Conservation (phyloP, 2,113 vertebrate species). For the Chaenogobius annularis region DNA sequence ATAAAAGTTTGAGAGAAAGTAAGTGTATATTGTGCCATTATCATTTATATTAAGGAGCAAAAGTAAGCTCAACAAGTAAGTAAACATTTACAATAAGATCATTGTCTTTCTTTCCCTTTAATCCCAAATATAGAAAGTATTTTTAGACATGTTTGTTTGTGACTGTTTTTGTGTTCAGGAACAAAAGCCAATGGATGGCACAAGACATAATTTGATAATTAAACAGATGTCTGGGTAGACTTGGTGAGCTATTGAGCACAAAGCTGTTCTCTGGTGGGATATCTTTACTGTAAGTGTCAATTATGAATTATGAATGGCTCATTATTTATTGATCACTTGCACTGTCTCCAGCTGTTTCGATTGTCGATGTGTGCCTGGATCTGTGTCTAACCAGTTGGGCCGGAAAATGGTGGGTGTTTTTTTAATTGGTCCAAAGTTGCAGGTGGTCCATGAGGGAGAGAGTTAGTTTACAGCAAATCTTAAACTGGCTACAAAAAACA, state of each 20-base stretch:
- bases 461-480: conserved; percentile 13
- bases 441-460: conserved; percentile 41
- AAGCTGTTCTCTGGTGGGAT: conserved; percentile 36
- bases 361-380: conserved; percentile 22
- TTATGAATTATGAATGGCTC: conserved; percentile 69
- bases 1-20: too few relatives aligned
- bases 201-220: background rate
- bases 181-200: background rate
- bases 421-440: conserved; percentile 52
- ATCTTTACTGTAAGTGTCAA: conserved; percentile 59
- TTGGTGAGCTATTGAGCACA: conserved; percentile 21
- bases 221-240: conserved; percentile 12
- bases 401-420: conserved; percentile 30
- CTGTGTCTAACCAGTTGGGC: conserved; percentile 23
- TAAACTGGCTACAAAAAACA: conserved; percentile 21
- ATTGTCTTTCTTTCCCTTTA: conserved; percentile 6
- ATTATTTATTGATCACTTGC: conserved; percentile 61
- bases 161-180: background rate
- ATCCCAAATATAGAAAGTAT: conserved; percentile 28
- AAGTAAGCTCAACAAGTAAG: too few relatives aligned
- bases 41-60: too few relatives aligned
- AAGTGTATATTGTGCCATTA: too few relatives aligned
- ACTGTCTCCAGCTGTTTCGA: conserved; percentile 48
- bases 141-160: background rate
- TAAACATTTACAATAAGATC: too few relatives aligned